Percentiles rank a stretch among this genome's conserved stretches.
phyloP scores from a whole-genome alignment of 2,888 invertebrate species.

The Mesorhabditis belari region DNA sequence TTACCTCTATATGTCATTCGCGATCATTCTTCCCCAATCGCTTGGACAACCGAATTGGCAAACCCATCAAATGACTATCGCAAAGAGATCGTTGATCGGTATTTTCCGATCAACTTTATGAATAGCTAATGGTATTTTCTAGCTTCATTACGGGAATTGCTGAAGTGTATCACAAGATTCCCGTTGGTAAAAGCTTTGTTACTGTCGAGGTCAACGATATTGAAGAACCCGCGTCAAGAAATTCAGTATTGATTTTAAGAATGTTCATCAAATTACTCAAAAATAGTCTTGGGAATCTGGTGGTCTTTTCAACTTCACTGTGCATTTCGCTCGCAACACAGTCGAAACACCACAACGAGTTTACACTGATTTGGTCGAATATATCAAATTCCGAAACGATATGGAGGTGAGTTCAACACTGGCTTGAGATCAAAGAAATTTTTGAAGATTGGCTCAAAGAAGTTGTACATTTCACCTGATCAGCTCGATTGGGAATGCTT shows the following conservation, averaged over 20 bases:
- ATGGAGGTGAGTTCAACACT: too few relatives aligned
- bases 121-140: neutral
- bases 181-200: constrained; percentile 22
- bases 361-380: constrained; percentile 32
- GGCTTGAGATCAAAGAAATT: neutral
- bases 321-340: constrained; percentile 31
- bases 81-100: constrained; percentile 19
- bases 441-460: constrained; percentile 31
- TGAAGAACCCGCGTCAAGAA: constrained; percentile 26
- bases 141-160: constrained; percentile 32
- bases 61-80: constrained; percentile 26
- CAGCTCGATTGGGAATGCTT: constrained; percentile 37
- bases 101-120: neutral
- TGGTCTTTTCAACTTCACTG: constrained; percentile 45
- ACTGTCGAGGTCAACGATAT: constrained; percentile 25
- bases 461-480: constrained; percentile 41
- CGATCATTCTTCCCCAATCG: constrained; percentile 25
- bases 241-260: constrained; percentile 6
- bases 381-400: constrained; percentile 32
- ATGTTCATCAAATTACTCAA: neutral
- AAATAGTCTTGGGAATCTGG: constrained; percentile 37
- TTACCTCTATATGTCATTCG: constrained; percentile 41
- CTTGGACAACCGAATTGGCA: constrained; percentile 24
- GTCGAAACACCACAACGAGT: constrained; percentile 31
- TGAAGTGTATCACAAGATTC: constrained; percentile 32